phyloP scores from a whole-genome alignment of 2,797 vertebrate genomes.

The Ptychobarbus kaznakovi region DNA sequence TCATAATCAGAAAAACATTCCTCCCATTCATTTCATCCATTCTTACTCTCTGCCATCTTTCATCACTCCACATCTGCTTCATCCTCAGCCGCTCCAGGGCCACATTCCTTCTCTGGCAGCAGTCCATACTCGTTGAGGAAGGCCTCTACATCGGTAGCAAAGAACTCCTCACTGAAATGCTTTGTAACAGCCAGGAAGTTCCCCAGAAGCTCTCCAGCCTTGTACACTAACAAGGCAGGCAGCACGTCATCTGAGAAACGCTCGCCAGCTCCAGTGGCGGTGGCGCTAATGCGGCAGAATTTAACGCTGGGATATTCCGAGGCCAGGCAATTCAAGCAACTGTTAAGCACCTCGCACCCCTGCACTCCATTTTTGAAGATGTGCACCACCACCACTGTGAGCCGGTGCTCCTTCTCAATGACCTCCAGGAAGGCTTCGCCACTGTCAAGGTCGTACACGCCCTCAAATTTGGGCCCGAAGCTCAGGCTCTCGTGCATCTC shows the following conservation, averaged over 20 bases:
- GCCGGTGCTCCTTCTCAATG: constrained; percentile 91
- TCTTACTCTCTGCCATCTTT: constrained; percentile 47
- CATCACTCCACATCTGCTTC: constrained; percentile 74
- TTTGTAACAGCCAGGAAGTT: constrained; percentile 91
- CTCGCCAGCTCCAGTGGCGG: constrained; percentile 86
- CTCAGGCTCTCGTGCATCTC: constrained; percentile 96
- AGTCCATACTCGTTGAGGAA: constrained; percentile 96
- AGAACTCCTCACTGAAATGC: constrained; percentile 91
- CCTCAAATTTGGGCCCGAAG: constrained; percentile 90
- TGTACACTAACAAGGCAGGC: constrained; percentile 92
- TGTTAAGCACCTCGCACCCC: constrained; percentile 90
- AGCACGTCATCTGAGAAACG: constrained; percentile 90
- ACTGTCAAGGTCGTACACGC: constrained; percentile 86
- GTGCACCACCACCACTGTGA: constrained; percentile 90
- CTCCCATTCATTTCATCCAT: constrained; percentile 23
- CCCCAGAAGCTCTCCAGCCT: constrained; percentile 92
- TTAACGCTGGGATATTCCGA: constrained; percentile 88
- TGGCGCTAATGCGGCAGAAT: constrained; percentile 95
- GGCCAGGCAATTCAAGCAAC: constrained; percentile 87
- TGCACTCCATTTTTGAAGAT: constrained; percentile 88
- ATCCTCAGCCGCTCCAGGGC: constrained; percentile 72
- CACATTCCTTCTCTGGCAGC: constrained; percentile 89
- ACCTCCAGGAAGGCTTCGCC: constrained; percentile 88
- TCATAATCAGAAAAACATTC: constrained; percentile 41
- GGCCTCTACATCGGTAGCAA: constrained; percentile 92